phyloP scores from a whole-genome alignment of 2,113 vertebrate genomes.

The Puntigrus tetrazona region DNA sequence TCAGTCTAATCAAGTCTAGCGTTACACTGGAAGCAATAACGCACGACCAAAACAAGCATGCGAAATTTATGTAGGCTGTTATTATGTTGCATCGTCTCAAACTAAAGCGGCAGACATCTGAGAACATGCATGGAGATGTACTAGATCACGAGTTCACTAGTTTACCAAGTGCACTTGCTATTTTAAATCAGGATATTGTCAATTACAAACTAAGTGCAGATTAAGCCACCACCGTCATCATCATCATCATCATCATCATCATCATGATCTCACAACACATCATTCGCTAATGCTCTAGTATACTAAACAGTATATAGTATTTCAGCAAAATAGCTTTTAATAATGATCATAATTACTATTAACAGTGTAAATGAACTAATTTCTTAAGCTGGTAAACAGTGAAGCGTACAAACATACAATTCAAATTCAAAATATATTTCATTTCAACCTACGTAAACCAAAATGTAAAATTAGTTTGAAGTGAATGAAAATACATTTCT shows the following conservation, averaged over 20 bases:
- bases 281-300: not conserved
- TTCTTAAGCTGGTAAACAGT: no score
- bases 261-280: not conserved
- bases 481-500: no score
- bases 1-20: constrained; percentile 10
- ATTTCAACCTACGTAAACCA: no score
- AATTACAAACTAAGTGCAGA: not conserved
- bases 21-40: constrained; percentile 12
- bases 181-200: not conserved
- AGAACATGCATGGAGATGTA: not conserved
- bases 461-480: no score
- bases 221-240: not conserved
- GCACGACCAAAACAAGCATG: not conserved
- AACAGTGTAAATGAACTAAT: no score
- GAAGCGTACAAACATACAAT: no score
- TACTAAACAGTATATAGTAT: no score
- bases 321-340: no score
- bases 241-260: not conserved
- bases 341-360: no score
- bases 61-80: not conserved
- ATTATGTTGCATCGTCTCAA: not conserved
- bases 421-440: no score
- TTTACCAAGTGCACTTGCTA: not conserved
- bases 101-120: not conserved
- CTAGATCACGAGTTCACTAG: not conserved